Evolutionary conservation across 2,797 vertebrate genomes (phyloP), one percentile per base, ranked within the genome.

Genomic region (Oryzias dopingdopingensis): DNA sequence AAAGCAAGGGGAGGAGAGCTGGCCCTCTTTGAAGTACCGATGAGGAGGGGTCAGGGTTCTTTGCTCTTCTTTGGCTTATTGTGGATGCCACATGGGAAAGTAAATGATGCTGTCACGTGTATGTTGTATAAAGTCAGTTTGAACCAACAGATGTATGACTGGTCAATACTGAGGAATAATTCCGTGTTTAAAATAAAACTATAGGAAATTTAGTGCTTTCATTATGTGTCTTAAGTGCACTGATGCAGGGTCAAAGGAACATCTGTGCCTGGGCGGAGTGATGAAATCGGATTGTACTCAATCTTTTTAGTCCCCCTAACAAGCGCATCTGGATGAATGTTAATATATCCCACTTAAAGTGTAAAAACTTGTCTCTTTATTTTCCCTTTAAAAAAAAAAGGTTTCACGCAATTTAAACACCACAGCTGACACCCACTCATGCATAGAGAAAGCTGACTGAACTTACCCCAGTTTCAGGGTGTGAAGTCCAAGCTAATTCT

Each of bases 401-500:
- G 13, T 43, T 14, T 29, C 26, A 29, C 6, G 7, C 26, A 29
- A 29, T 6, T 29, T 29, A 6, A 29, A 29, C 7, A 6, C 16
- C 7, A 6, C 16, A 13, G 22, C 8, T 15, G 17, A 41, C 26
- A 29, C 26, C 26, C 26, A 29, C 26, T 29, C 6, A 2, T 6
- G 5, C 26, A 49, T 14, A 42, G 42, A 47, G 50, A 59, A 16
- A 40, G 12, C 5, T 44, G 14, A 18, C 37, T 49, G 44, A 62
- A 90, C 95, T 95, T 90, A 98, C 96, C 91, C 96, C 97, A 0
- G 93, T 96, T 79, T 98, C 97, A 1, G 97, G 97, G 88, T 98
- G 95, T 70, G 95, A 88, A 32, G 96, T 97, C 96, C 97, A 99
- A 0, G 95, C 96, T 84, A 99, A 85, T 84, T 99, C 97, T 45